Conservation (phyloP, 2,113 vertebrate species). For the Oryzias woworae region DNA sequence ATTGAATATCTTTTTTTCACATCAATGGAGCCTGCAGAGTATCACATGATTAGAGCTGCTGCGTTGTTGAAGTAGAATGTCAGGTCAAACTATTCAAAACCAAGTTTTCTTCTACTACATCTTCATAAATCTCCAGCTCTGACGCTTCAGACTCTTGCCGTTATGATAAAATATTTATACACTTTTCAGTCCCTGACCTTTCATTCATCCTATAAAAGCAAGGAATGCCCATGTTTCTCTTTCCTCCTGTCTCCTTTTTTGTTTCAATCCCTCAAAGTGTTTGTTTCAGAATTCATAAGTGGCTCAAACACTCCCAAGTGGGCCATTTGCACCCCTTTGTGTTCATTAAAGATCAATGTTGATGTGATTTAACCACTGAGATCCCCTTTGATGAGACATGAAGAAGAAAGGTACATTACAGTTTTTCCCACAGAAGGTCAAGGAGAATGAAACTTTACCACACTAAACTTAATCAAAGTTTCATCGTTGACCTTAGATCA, state of each 20-base stretch:
- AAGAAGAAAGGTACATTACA: constrained; percentile 18
- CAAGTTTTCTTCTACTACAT: not conserved
- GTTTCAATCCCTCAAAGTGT: constrained; percentile 26
- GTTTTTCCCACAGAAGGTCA: constrained; percentile 11
- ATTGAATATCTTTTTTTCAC: too few species aligned
- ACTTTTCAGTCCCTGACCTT: constrained; percentile 63
- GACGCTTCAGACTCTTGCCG: constrained; percentile 32
- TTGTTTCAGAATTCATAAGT: constrained; percentile 22
- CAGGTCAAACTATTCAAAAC: constrained; percentile 10
- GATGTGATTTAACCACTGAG: constrained; percentile 47
- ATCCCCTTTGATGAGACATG: constrained; percentile 23
- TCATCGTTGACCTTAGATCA: constrained; percentile 25
- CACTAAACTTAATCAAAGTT: constrained; percentile 1
- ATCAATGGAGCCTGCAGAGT: too few species aligned
- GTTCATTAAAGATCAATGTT: constrained; percentile 52
- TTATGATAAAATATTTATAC: constrained; percentile 60
- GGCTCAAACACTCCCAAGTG: constrained; percentile 4
- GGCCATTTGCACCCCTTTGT: constrained; percentile 50
- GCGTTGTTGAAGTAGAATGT: too few species aligned
- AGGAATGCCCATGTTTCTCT: constrained; percentile 53
- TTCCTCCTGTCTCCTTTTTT: constrained; percentile 20
- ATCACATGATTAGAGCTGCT: too few species aligned
- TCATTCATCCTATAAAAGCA: constrained; percentile 57
- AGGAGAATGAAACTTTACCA: constrained; percentile 4
- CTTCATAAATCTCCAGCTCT: constrained; percentile 20